Base-by-base conservation (phyloP, 1,140 invertebrate genomes). In the Bilobella aurantiaca region DNA sequence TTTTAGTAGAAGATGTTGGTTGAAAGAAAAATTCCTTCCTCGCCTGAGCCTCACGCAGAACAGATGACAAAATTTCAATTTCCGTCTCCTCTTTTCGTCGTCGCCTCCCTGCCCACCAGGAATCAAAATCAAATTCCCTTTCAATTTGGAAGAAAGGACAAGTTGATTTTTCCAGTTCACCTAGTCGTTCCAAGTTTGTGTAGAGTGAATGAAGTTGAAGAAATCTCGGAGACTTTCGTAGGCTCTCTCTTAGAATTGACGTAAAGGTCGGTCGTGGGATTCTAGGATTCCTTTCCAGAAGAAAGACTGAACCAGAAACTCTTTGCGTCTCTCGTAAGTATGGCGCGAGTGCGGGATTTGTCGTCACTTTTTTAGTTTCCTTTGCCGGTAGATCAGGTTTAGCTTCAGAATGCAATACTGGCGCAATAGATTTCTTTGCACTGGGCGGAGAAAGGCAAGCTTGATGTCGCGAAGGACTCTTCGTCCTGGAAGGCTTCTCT, bases 151-250 rank as follows among this genome's bases (percentile, higher is more conserved):
- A 49, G 1, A 86, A 85, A 59, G 85, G 82, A 0, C 85, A 88
- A 1, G 88, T 86, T 12, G 85, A 85, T 70, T 83, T 84, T 78
- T 92, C 89, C 32, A 96, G 78, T 68, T 91, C 82, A 0, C 85
- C 86, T 56, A 94, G 85, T 74, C 90, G 83, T 77, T 94, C 92
- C 37, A 96, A 80, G 69, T 86, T 90, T 30, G 85, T 80, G 75
- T 93, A 96, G 75, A 94, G 90, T 53, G 88, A 85, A 75, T 89
- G 87, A 3, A 96, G 79, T 66, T 92, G 90, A 65, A 86, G 84
- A 77, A 96, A 96, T 58, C 87, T 83, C 64, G 87, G 85, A 0
- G 88, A 91, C 74, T 85, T 86, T 49, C 82, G 18, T 8, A 62
- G 25, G 21, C 62, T 47, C 37, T 53, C 32, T 28, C 65, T 18